Evolutionary conservation across 35 echinoderm and acorn worm species (phyloP), one percentile per base, ranked within the genome.

Genomic region (Acanthaster planci): DNA sequence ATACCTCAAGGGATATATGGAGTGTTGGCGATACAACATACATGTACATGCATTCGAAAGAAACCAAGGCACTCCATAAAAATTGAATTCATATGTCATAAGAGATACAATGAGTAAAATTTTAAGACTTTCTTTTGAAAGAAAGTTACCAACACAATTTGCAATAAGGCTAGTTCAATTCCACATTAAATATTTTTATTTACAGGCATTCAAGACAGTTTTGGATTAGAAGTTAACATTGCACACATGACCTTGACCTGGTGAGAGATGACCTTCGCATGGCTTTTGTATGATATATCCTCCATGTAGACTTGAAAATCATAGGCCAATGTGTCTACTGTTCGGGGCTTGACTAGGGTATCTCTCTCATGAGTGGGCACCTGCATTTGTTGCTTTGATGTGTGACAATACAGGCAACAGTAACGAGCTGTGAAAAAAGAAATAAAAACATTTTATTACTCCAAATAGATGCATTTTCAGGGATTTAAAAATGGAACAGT

Each of bases 341-440:
- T 27, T 68, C 60, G 12, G 60, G 21, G 12, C 1, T 68, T 17
- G 1, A 27, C 23, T 30, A 23, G 12, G 10, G 10, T 29, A 19
- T 68, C 60, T 68, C 12, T 23, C 34, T 68, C 60, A 8, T 68
- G 23, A 9, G 12, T 30, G 23, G 23, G 18, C 12, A 34, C 18
- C 19, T 68, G 60, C 60, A 68, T 68, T 23, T 68, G 19, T 30
- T 0, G 7, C 60, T 68, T 68, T 29, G 60, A 68, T 1, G 60
- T 68, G 18, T 68, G 60, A 8, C 60, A 68, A n/a, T 68, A 68
- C 29, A 68, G 34, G 60, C 60, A 68, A 34, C 60, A 68, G 23
- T 68, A 68, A 68, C 14, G 60, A 10, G 60, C 60, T 68, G 60
- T 27, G 9, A 27, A 68, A 27, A 23, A 19, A 68, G 29, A 1